These are phyloP conservation scores for Hypomecis punctinalis DNA, from an alignment of 2,888 invertebrate genomes.

Conservation along the genomic window DNA sequence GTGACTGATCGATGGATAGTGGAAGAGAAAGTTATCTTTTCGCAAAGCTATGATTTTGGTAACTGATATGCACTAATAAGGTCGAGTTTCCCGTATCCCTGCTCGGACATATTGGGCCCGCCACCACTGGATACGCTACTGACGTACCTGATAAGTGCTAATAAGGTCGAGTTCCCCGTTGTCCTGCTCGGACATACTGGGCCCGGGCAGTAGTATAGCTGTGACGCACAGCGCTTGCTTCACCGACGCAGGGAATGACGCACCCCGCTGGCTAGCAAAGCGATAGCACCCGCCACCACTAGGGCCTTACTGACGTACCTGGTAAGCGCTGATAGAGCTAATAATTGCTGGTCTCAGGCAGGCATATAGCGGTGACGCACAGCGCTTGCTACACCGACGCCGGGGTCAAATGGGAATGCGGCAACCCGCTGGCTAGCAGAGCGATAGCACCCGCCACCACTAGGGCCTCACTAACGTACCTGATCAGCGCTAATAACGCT, in stretches of 20 bases:
- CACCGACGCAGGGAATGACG: slow-evolving; percentile 94
- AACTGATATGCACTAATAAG: no score
- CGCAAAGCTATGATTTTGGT: no score
- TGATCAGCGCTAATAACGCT: slow-evolving; percentile 95
- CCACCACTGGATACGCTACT: no score
- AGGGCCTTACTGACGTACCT: slow-evolving; percentile 98
- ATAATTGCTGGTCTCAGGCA: background rate
- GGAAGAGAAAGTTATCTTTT: no score
- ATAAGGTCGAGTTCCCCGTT: slow-evolving; percentile 96
- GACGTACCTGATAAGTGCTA: slow-evolving; percentile 93
- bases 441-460: no score
- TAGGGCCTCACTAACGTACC: slow-evolving; percentile 60
- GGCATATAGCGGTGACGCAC: background rate
- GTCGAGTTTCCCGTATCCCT: no score
- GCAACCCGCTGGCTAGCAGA: no score
- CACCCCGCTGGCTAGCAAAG: slow-evolving; percentile 93
- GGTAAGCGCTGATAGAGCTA: background rate
- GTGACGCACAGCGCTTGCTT: slow-evolving; percentile 98
- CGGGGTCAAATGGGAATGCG: no score
- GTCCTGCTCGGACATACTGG: slow-evolving; percentile 99
- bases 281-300: slow-evolving; percentile 97
- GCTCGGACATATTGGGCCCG: no score
- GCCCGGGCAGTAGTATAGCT: slow-evolving; percentile 91
- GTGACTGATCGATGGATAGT: no score
- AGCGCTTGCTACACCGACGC: no score